Percentiles rank a stretch among this genome's conserved stretches.
Evolutionary conservation across 2,113 vertebrate species (phyloP).

Genomic region (Pedionomus torquatus): DNA sequence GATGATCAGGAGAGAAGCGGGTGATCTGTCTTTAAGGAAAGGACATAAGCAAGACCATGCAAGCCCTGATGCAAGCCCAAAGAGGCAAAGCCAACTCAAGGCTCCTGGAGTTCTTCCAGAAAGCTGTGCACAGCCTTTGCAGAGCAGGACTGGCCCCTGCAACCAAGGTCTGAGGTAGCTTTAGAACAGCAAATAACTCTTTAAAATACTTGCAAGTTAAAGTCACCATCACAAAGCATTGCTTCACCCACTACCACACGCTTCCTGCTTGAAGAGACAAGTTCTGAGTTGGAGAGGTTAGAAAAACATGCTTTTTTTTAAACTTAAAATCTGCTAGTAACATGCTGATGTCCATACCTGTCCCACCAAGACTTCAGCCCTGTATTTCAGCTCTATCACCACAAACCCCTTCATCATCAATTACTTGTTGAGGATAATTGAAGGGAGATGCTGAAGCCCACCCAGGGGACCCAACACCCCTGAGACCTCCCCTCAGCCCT

Average conservation of each 20-base stretch:
- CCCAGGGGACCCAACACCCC: not conserved
- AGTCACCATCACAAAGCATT: not conserved
- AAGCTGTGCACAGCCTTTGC: not conserved
- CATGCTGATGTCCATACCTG: fast-evolving
- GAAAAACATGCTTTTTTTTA: fast-evolving
- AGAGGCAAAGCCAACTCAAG: not conserved
- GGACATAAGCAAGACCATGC: not conserved
- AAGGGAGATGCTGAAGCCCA: not conserved
- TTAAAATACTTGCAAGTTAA: not conserved
- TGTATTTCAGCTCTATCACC: not conserved
- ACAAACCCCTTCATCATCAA: not conserved
- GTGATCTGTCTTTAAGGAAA: not conserved
- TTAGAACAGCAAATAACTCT: not conserved
- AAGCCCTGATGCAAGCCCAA: fast-evolving
- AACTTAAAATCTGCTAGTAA: not conserved
- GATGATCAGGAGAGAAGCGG: not conserved
- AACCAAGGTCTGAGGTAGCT: not conserved
- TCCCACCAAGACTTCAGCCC: not conserved
- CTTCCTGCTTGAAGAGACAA: not conserved
- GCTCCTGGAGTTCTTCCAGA: not conserved
- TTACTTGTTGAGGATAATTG: not conserved
- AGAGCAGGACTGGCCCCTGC: not conserved
- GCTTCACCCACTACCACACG: not conserved
- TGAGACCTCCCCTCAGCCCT: not conserved
- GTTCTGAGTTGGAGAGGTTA: not conserved